Percentiles rank a stretch among this genome's conserved stretches.
Evolutionary conservation across 2,888 invertebrate species (phyloP).

Genomic region (Synanthedon myopaeformis): DNA sequence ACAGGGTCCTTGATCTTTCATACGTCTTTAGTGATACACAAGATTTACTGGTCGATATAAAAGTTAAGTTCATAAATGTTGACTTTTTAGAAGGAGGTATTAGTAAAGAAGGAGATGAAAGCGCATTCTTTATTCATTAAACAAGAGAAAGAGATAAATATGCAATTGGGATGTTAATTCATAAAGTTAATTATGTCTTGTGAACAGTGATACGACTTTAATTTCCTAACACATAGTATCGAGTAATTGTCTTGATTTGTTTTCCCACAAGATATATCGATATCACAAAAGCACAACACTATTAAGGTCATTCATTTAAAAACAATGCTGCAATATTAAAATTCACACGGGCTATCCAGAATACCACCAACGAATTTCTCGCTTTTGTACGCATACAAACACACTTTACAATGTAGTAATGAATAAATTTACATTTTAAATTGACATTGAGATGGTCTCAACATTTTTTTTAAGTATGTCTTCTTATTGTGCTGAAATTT

Average conservation of each 20-base stretch:
- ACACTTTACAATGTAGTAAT: neutral
- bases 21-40: conserved; percentile 3
- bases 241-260: neutral
- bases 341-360: conserved; percentile 21
- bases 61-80: too few relatives aligned
- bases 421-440: conserved; percentile 8
- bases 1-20: conserved; percentile 20
- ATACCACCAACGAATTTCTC: conserved; percentile 21
- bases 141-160: too few relatives aligned
- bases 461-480: conserved; percentile 2
- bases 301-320: conserved; percentile 10
- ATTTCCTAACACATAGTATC: neutral
- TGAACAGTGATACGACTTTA: too few relatives aligned
- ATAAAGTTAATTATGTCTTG: too few relatives aligned
- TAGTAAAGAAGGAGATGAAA: too few relatives aligned
- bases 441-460: conserved; percentile 5
- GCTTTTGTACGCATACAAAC: neutral
- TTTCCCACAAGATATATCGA: conserved; percentile 5
- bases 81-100: too few relatives aligned
- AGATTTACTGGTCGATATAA: conserved; percentile 9
- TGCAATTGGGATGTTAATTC: too few relatives aligned
- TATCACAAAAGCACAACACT: conserved; percentile 8
- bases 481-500: neutral
- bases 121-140: too few relatives aligned
- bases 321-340: conserved; percentile 13